Conservation (phyloP, 2,113 vertebrate genomes). For the Platichthys flesus region DNA sequence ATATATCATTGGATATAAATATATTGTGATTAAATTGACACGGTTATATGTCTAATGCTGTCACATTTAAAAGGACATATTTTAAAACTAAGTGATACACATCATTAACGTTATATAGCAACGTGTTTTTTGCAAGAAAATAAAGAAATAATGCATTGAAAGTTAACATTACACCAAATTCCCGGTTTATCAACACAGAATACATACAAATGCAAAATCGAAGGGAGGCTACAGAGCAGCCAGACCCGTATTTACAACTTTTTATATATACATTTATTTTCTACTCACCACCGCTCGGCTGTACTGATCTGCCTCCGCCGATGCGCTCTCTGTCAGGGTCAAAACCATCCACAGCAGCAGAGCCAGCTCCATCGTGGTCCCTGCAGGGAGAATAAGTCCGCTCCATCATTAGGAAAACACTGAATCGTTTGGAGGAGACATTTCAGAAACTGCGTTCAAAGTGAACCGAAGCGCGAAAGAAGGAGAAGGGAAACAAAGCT, state of each 20-base stretch:
- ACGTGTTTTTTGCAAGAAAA: neutral
- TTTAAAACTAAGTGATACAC: neutral
- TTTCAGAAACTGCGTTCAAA: neutral
- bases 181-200: neutral
- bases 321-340: slow-evolving; percentile 35
- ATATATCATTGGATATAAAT: neutral
- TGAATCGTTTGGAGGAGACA: neutral
- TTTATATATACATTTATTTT: neutral
- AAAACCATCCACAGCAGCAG: slow-evolving; percentile 48
- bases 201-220: neutral
- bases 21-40: neutral
- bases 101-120: neutral
- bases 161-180: neutral
- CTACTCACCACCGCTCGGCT: slow-evolving; percentile 79
- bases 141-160: neutral
- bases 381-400: slow-evolving; percentile 10
- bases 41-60: neutral
- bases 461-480: neutral
- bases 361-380: slow-evolving; percentile 53
- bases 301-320: slow-evolving; percentile 67
- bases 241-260: neutral
- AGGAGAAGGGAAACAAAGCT: slow-evolving; percentile 36
- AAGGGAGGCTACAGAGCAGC: neutral
- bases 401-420: neutral
- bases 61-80: neutral